Evolutionary conservation across 2,797 vertebrate species (phyloP), one percentile per base, ranked within the genome.

Genomic region (Amblyraja radiata): DNA sequence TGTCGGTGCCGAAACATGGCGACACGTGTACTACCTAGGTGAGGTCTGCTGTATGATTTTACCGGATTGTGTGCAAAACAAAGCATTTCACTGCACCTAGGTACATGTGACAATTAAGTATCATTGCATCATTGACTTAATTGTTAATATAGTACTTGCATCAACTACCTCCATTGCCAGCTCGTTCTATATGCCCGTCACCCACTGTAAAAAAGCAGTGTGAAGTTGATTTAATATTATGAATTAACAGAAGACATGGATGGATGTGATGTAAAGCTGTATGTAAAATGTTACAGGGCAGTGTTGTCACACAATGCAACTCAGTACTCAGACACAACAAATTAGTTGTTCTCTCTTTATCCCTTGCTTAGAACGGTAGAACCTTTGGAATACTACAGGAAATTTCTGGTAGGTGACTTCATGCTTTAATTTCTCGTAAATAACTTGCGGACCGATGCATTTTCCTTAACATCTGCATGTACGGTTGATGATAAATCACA

Each of bases 321-420:
- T 2, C 54, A 71, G 71, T 39, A 90, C n/a, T 90, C 9, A 6
- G 68, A 14, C 28, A 13, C 46, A 58, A 23, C 46, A 65, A 65
- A 3, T 90, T n/a, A 23, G 18, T 7, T 36, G n/a, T 14, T 25
- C 39, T 91, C 4, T 21, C n/a, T 90, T 90, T 68, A 2, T 63
- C 32, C 11, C 46, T 46, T 93, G 23, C 13, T 28, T 94, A 99
- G 99, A 95, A 98, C 97, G 0, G 99, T 98, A 93, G 98, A 99
- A 93, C 99, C 99, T 0, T 58, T 99, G 95, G 98, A 99, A 94
- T 99, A 98, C 94, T 98, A 99, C 96, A 97, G 97, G 93, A 98
- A 97, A 93, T 99, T 99, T 96, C 95, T 99, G 97, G 99, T 99
- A 91, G 96, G 98, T 96, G 18, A 0, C n/a, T 23, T 36, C 46